These are phyloP conservation scores for Echinarachnius parma DNA, from an alignment of 53 echinoderm and acorn worm genomes.

Conservation along the genomic window DNA sequence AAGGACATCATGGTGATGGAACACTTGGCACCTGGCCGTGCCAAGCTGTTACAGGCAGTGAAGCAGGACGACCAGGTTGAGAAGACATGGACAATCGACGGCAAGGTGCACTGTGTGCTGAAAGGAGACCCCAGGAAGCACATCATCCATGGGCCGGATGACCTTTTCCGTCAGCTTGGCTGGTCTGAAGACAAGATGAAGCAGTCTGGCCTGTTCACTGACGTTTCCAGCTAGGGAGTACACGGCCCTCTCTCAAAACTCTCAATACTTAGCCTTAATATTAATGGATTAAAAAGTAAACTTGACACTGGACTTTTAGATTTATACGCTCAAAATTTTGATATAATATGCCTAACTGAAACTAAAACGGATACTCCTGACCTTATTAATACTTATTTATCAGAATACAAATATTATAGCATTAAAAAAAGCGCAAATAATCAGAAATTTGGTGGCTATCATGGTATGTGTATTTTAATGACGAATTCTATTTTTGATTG, in stretches of 20 bases:
- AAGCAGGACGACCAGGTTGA: constrained; percentile 13
- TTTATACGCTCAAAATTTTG: background rate
- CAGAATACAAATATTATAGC: too few relatives aligned
- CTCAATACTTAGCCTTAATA: too few relatives aligned
- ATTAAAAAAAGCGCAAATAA: too few relatives aligned
- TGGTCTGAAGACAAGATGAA: constrained; percentile 21
- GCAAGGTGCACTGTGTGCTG: constrained; percentile 7
- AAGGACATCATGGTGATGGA: constrained; percentile 8
- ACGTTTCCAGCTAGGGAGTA: constrained; percentile 13
- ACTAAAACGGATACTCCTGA: too few relatives aligned
- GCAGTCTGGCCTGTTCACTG: background rate
- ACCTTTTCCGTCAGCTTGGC: constrained; percentile 6
- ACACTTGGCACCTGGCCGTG: constrained; percentile 20
- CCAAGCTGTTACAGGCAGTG: constrained; percentile 19
- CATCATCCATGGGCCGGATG: background rate
- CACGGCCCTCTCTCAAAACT: constrained; percentile 4
- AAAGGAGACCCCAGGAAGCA: constrained; percentile 7
- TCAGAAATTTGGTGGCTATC: too few relatives aligned
- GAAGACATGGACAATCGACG: constrained; percentile 24
- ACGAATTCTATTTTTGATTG: too few relatives aligned
- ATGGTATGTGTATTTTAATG: too few relatives aligned
- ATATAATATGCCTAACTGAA: too few relatives aligned
- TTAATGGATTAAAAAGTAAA: background rate
- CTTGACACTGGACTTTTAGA: background rate
- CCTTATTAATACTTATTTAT: too few relatives aligned